A percentile compares a stretch with the other conserved stretches of the same genome.
Evolutionary conservation across 2,888 invertebrate species (phyloP).

Genomic region (Argynnis bischoffii): DNA sequence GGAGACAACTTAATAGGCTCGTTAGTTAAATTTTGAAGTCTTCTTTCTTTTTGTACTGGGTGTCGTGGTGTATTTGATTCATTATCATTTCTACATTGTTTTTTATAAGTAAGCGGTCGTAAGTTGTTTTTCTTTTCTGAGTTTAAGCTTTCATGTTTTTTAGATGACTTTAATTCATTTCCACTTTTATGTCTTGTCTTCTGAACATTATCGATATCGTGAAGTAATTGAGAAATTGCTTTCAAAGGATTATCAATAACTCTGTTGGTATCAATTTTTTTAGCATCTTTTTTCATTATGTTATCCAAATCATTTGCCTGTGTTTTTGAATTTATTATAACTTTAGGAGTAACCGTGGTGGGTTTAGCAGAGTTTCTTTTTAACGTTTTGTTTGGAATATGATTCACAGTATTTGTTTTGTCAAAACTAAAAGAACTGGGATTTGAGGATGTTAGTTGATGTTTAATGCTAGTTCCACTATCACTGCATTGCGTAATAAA

Average conservation of each 20-base stretch:
- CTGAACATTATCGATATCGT: constrained; percentile 67
- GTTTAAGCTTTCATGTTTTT: constrained; percentile 49
- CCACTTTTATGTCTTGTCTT: constrained; percentile 53
- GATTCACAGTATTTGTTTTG: constrained; percentile 43
- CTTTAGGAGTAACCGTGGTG: constrained; percentile 57
- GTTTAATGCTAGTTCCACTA: constrained; percentile 66
- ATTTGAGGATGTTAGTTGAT: constrained; percentile 55
- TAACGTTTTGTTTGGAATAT: constrained; percentile 35
- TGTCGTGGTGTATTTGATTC: constrained; percentile 41
- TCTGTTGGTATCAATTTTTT: constrained; percentile 46
- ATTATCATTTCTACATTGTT: constrained; percentile 32
- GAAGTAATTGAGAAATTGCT: constrained; percentile 69
- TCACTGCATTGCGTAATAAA: constrained; percentile 56
- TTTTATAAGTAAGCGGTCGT: constrained; percentile 52
- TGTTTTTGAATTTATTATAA: constrained; percentile 60
- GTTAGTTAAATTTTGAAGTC: constrained; percentile 39
- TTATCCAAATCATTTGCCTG: constrained; percentile 49
- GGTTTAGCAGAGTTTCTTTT: constrained; percentile 40
- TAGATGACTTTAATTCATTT: constrained; percentile 49
- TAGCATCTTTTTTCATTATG: constrained; percentile 51
- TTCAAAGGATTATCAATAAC: constrained; percentile 62
- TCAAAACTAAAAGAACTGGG: constrained; percentile 58
- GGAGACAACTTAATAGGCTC: constrained; percentile 41
- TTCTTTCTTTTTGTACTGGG: constrained; percentile 42
- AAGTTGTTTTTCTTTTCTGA: constrained; percentile 50